Evolutionary conservation across 2,888 invertebrate species (phyloP), one percentile per base, ranked within the genome.

Genomic region (Eupithecia inturbata): DNA sequence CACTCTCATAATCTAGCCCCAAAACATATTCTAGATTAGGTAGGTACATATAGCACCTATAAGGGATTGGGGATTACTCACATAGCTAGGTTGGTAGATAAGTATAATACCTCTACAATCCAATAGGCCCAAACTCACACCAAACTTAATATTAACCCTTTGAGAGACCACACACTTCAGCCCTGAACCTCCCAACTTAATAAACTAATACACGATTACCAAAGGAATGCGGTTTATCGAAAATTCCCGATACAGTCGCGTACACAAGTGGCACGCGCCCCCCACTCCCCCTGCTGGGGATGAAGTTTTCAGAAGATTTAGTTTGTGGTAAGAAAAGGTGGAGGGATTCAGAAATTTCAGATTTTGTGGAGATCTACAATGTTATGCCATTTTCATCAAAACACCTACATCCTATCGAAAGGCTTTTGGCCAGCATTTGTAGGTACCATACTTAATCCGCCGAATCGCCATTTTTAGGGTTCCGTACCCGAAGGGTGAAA

Each of bases 191-290:
- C 68, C 31, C 39, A 71, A 75, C 74, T 73, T 57, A 76, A 75
- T 78, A 72, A 62, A 75, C 75, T 74, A 77, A 74, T 77, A 78
- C 77, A 53, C 66, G 76, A 75, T 75, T 68, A 72, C 74, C 62
- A 70, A 67, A 83, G 81, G 82, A 84, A 84, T 84, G 84, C 81
- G 84, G 86, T 83, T 83, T 86, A 88, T 88, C 88, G 88, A 88
- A 87, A 85, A 85, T 85, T 83, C 82, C 83, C 84, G 83, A 87
- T 87, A 87, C 85, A 83, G 82, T 83, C 85, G 83, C 82, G 82
- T 79, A 80, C 85, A 84, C 81, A 85, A 85, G 85, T 82, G 84
- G 83, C 82, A 81, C 79, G 83, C 79, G 31, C 10, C 62, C 68
- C 62, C 45, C 31, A 3, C 6, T 10, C 49, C 9, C 49, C n/a